phyloP scores from a whole-genome alignment of 2,797 vertebrate species.

The Eutrigla gurnardus region DNA sequence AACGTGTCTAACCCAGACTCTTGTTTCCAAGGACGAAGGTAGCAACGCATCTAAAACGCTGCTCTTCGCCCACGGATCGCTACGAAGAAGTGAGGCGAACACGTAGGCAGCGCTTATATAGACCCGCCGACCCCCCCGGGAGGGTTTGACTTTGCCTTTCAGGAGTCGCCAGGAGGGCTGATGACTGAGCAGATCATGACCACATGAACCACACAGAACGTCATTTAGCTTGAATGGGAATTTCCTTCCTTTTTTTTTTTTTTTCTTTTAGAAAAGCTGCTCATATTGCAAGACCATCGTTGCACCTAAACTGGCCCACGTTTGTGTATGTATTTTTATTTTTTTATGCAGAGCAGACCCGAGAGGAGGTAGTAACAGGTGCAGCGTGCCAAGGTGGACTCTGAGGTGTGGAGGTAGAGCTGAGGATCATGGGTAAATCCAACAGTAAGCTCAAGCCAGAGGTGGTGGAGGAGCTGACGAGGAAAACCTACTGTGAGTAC shows the following conservation, averaged over 20 bases:
- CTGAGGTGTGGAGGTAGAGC: slow-evolving; percentile 66
- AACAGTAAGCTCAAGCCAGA: slow-evolving; percentile 98
- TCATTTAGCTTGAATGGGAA: slow-evolving; percentile 56
- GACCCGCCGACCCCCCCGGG: slow-evolving; percentile 55
- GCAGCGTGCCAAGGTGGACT: slow-evolving; percentile 70
- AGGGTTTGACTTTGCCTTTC: slow-evolving; percentile 54
- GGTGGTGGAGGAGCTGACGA: slow-evolving; percentile 96
- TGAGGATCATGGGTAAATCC: slow-evolving; percentile 93
- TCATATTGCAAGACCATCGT: slow-evolving; percentile 16
- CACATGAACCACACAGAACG: slow-evolving; percentile 33
- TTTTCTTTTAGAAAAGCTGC: slow-evolving; percentile 17
- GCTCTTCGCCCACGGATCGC: slow-evolving; percentile 68
- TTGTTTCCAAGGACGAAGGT: slow-evolving; percentile 88
- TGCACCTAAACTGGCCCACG: slow-evolving; percentile 53
- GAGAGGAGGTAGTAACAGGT: slow-evolving; percentile 73
- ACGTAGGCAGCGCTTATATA: slow-evolving; percentile 48
- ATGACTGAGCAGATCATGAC: slow-evolving; percentile 66
- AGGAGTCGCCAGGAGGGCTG: slow-evolving; percentile 49
- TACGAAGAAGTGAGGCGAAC: slow-evolving; percentile 68
- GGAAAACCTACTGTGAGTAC: slow-evolving; percentile 98
- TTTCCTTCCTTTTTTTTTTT: slow-evolving; percentile 15
- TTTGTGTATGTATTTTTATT: slow-evolving; percentile 70
- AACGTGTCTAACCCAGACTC: slow-evolving; percentile 81
- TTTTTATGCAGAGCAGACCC: slow-evolving; percentile 40
- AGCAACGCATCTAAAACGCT: slow-evolving; percentile 77